A percentile compares a stretch with the other conserved stretches of the same genome.
Conservation (phyloP, 1,140 invertebrate species). For the Zelostemma sp. region DNA sequence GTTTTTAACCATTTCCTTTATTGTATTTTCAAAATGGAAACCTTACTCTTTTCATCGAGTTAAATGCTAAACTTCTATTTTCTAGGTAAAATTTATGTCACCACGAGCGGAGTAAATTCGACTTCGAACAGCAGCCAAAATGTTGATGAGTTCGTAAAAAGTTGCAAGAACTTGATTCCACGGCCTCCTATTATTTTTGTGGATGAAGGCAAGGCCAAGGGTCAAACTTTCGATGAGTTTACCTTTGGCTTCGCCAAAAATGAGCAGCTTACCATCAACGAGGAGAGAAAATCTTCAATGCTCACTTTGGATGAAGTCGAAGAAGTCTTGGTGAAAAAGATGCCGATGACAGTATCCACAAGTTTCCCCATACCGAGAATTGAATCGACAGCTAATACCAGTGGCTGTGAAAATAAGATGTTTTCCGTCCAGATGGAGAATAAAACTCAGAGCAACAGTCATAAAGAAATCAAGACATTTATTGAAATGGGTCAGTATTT, state of each 20-base stretch:
- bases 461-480: conserved; percentile 76
- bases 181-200: conserved; percentile 76
- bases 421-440: conserved; percentile 63
- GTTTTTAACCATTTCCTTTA: too few relatives aligned
- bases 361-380: too few relatives aligned
- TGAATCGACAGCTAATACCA: conserved; percentile 24
- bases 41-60: too few relatives aligned
- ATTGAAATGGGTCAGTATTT: conserved; percentile 73
- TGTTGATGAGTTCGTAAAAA: conserved; percentile 7
- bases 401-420: conserved; percentile 53
- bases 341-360: too few relatives aligned
- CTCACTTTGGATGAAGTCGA: too few relatives aligned
- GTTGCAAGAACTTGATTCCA: conserved; percentile 38
- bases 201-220: conserved; percentile 67
- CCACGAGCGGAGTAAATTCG: not conserved
- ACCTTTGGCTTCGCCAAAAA: conserved; percentile 80
- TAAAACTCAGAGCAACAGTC: conserved; percentile 67
- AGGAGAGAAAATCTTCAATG: conserved; percentile 40
- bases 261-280: conserved; percentile 72
- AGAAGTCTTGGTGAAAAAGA: too few relatives aligned
- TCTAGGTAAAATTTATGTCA: conserved; percentile 7
- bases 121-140: not conserved
- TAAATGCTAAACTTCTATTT: too few relatives aligned
- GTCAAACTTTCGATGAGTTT: conserved; percentile 69
- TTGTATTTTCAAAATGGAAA: too few relatives aligned